A percentile compares a stretch with the other conserved stretches of the same genome.
These are phyloP conservation scores for Xiphophorus couchianus DNA, from an alignment of 2,113 vertebrate species.

Conservation along the genomic window DNA sequence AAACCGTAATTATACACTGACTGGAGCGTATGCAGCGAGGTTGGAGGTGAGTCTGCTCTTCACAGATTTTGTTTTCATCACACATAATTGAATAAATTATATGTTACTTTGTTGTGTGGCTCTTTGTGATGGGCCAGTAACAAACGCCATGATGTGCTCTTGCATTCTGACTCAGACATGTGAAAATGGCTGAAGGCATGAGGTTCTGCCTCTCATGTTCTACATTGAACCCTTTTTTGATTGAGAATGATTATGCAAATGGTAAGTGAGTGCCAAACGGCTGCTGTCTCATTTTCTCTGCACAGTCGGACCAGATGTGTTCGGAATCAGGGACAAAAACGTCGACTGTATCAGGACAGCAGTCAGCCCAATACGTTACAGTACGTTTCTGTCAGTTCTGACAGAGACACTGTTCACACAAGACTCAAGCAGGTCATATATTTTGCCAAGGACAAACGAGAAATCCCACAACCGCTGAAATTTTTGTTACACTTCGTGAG, in stretches of 20 bases:
- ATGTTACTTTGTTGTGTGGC: background rate
- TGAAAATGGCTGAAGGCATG: background rate
- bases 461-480: too few relatives aligned
- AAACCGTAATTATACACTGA: slow-evolving; percentile 11
- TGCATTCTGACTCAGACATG: slow-evolving; percentile 2
- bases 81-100: slow-evolving; percentile 16
- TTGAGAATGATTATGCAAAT: slow-evolving; percentile 50
- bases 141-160: background rate
- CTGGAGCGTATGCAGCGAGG: background rate
- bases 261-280: slow-evolving; percentile 30
- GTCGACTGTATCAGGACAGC: slow-evolving; percentile 6
- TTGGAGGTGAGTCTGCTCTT: slow-evolving; percentile 3
- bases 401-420: background rate
- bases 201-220: slow-evolving; percentile 29
- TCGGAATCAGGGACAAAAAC: slow-evolving; percentile 32
- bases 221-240: slow-evolving; percentile 29
- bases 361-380: background rate
- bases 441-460: too few relatives aligned
- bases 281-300: slow-evolving; percentile 33
- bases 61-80: slow-evolving; percentile 13
- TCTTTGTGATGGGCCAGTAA: background rate
- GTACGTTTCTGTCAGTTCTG: background rate
- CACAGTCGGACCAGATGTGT: slow-evolving; percentile 30
- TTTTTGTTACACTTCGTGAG: too few relatives aligned
- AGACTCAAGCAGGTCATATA: background rate